phyloP scores from a whole-genome alignment of 2,797 vertebrate species.

The Spondyliosoma cantharus region DNA sequence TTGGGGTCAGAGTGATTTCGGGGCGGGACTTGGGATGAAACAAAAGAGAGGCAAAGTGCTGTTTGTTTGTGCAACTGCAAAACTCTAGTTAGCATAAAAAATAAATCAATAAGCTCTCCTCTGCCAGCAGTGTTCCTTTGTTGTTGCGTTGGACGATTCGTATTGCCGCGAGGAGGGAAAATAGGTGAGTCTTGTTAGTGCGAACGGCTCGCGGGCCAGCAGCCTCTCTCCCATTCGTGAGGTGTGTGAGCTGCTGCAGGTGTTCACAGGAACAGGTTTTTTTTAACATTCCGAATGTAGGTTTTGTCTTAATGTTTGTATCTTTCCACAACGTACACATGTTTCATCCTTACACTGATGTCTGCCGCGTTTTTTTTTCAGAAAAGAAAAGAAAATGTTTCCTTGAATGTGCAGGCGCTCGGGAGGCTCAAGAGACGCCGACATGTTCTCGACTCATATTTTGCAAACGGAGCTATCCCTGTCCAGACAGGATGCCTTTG shows the following conservation, averaged over 20 bases:
- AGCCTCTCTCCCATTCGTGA: conserved; percentile 29
- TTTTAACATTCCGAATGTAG: neutral
- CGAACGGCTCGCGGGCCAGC: conserved; percentile 49
- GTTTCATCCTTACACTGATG: neutral
- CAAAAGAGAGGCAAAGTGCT: conserved; percentile 70
- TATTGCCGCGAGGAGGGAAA: conserved; percentile 32
- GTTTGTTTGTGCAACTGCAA: conserved; percentile 71
- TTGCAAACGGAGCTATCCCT: conserved; percentile 3
- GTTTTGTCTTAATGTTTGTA: neutral
- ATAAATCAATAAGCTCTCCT: conserved; percentile 67
- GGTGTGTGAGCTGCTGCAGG: conserved; percentile 20
- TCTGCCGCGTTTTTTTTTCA: neutral
- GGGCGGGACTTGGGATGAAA: conserved; percentile 76
- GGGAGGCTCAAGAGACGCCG: neutral
- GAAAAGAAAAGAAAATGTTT: neutral
- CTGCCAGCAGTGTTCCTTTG: conserved; percentile 69
- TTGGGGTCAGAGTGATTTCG: conserved; percentile 72
- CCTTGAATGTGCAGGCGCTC: neutral
- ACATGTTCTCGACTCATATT: neutral
- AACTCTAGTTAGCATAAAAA: conserved; percentile 71
- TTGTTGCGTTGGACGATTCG: conserved; percentile 49
- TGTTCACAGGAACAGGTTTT: conserved; percentile 7
- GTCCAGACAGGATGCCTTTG: neutral
- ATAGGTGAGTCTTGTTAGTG: conserved; percentile 55
- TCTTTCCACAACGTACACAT: neutral